A percentile compares a stretch with the other conserved stretches of the same genome.
Conservation (phyloP, 2,888 invertebrate species). For the Drosophila seclusa region DNA sequence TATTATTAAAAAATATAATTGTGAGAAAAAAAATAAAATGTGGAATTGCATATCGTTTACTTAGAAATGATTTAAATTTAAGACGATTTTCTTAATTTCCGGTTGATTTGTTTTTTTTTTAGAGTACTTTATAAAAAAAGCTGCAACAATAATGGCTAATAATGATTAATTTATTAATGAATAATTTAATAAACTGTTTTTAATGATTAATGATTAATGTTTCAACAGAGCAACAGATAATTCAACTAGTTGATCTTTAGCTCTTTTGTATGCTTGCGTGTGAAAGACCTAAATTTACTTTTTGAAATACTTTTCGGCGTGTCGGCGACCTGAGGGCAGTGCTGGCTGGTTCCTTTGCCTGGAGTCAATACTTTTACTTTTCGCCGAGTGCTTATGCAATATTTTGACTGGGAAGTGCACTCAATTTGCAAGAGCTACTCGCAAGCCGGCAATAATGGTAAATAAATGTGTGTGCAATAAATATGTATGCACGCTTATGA, state of each 20-base stretch:
- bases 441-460: constrained; percentile 32
- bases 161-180: no score
- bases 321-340: constrained; percentile 27
- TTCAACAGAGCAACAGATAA: background rate
- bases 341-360: constrained; percentile 13
- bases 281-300: no score
- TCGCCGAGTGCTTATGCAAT: constrained; percentile 65
- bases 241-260: background rate
- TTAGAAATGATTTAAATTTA: background rate
- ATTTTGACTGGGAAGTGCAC: constrained; percentile 55
- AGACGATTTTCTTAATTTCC: background rate
- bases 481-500: constrained; percentile 65
- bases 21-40: background rate
- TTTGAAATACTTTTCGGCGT: constrained; percentile 9
- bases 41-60: background rate
- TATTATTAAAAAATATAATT: background rate
- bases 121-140: background rate
- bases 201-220: background rate
- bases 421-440: constrained; percentile 46
- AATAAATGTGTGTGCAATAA: constrained; percentile 62
- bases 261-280: background rate
- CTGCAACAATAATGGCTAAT: background rate
- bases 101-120: background rate
- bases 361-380: constrained; percentile 68
- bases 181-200: no score